Conservation (phyloP, 2,113 vertebrate genomes). For the Chinchilla lanigera region DNA sequence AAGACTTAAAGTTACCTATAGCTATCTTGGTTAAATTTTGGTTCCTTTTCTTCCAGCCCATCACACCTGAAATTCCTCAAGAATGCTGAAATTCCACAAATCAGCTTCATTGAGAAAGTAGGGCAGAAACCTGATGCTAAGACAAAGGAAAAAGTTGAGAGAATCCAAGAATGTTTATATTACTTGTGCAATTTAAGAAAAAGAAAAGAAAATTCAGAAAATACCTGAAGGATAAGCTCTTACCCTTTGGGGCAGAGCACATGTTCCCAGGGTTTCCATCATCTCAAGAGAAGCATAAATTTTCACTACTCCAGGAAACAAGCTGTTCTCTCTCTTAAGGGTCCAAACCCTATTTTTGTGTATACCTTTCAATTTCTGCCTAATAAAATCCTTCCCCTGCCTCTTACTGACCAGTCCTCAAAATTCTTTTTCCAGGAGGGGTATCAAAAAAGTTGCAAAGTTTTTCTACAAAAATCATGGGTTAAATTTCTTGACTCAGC, state of each 20-base stretch:
- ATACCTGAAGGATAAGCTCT: neutral
- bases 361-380: neutral
- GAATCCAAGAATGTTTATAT: neutral
- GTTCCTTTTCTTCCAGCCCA: neutral
- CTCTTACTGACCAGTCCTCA: neutral
- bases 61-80: neutral
- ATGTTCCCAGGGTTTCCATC: neutral
- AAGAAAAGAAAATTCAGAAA: neutral
- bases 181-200: neutral
- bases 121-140: neutral
- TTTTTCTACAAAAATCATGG: neutral
- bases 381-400: neutral
- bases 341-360: neutral
- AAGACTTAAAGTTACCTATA: neutral
- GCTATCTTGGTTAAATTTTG: neutral
- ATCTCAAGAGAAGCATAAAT: neutral
- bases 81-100: neutral
- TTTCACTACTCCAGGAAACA: neutral
- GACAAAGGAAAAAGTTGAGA: neutral
- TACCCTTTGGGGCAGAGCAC: neutral
- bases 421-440: neutral
- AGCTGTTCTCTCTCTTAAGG: neutral
- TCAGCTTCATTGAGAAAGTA: neutral
- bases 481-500: neutral
- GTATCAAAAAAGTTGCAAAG: neutral